Evolutionary conservation across 1,140 invertebrate species (phyloP).

Genomic region (Nephila pilipes): DNA sequence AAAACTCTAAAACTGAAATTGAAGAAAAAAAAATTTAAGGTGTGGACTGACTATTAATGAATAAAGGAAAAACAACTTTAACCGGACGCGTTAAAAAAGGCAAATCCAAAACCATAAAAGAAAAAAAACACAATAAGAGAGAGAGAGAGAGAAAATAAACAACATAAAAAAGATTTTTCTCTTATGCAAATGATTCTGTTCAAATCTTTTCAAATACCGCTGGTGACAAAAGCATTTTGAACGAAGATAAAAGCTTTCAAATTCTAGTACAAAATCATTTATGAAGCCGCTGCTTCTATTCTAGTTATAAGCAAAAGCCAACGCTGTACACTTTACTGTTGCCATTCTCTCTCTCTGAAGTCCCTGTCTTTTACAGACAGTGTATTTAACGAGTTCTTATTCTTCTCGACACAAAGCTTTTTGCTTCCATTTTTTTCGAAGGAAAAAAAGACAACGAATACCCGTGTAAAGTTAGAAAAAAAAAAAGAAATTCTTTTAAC

Average conservation of each 20-base stretch:
- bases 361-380: conserved; percentile 25
- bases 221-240: conserved; percentile 13
- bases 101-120: not conserved
- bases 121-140: not conserved
- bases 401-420: conserved; percentile 44
- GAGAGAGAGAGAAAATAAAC: not conserved
- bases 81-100: not conserved
- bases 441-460: not conserved
- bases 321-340: not conserved
- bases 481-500: conserved; percentile 25
- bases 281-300: conserved; percentile 22
- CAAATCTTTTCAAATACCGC: conserved; percentile 20
- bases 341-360: not conserved
- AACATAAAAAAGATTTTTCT: not conserved
- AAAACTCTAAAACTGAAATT: not conserved
- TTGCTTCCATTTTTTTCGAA: conserved; percentile 14
- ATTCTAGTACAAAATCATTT: conserved; percentile 28
- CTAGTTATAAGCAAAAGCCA: not conserved
- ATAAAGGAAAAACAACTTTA: not conserved
- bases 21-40: not conserved
- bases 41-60: not conserved
- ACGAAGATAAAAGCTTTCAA: conserved; percentile 33
- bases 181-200: conserved; percentile 34
- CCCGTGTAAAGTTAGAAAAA: not conserved
- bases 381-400: conserved; percentile 47